Evolutionary conservation across 30 jellyfish, hydroid and myxozoan species (phyloP).

Genomic region (Hydractinia echinata): DNA sequence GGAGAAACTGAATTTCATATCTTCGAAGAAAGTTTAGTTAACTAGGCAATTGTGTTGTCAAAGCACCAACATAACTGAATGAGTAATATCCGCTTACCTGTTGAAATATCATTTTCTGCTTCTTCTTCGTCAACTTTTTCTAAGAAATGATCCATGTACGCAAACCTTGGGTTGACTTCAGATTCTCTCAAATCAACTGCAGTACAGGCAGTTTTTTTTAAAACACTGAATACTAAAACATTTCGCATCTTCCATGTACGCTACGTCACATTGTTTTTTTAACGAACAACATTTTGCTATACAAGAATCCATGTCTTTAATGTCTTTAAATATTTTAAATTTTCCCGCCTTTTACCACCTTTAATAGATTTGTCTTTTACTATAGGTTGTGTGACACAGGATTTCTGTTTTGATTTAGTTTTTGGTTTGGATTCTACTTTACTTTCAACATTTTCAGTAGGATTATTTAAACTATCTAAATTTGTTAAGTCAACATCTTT

Average conservation of each 20-base stretch:
- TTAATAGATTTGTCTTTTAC: constrained; percentile 51
- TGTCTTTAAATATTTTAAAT: constrained; percentile 54
- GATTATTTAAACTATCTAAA: background rate
- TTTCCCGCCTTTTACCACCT: constrained; percentile 96
- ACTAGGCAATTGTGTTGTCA: too few species aligned
- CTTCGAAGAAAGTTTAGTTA: too few species aligned
- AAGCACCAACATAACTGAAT: too few species aligned
- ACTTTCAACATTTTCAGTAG: background rate
- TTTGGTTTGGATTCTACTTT: background rate
- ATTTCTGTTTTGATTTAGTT: constrained; percentile 15
- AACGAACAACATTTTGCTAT: constrained; percentile 69
- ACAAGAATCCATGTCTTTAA: constrained; percentile 64
- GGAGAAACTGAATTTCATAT: too few species aligned
- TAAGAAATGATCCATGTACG: constrained; percentile 80
- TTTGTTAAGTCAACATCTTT: background rate
- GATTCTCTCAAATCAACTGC: constrained; percentile 63
- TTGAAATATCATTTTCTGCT: constrained; percentile 67
- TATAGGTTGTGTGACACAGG: constrained; percentile 45
- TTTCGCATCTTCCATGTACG: constrained; percentile 87
- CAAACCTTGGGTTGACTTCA: constrained; percentile 56
- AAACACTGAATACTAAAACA: constrained; percentile 69
- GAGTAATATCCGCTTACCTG: constrained; percentile 39
- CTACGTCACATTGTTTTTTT: constrained; percentile 75
- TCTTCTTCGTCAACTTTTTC: constrained; percentile 75
- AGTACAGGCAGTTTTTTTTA: constrained; percentile 68